Evolutionary conservation across 2,888 invertebrate species (phyloP).

Genomic region (Drosophila nigritarsus): DNA sequence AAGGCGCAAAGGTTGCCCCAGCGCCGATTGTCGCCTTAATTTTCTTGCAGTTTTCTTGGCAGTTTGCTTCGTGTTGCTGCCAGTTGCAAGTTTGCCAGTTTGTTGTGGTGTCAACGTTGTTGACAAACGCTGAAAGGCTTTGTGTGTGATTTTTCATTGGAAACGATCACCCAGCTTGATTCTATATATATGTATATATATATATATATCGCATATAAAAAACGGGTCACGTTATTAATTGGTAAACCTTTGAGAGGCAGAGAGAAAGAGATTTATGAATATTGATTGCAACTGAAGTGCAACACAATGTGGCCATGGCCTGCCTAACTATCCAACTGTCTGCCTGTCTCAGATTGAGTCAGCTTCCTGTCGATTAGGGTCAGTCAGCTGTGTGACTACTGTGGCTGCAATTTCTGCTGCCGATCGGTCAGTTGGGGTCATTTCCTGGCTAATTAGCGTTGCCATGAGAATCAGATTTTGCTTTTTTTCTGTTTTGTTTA

Average conservation of each 20-base stretch:
- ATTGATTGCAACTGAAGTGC: slow-evolving; percentile 78
- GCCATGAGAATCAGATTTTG: slow-evolving; percentile 53
- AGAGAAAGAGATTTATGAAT: slow-evolving; percentile 71
- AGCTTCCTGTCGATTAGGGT: slow-evolving; percentile 80
- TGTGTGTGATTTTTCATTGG: slow-evolving; percentile 79
- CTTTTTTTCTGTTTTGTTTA: slow-evolving; percentile 21
- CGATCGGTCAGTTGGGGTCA: slow-evolving; percentile 81
- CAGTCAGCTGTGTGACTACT: slow-evolving; percentile 67
- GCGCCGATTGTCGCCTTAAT: slow-evolving; percentile 77
- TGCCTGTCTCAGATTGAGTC: slow-evolving; percentile 70
- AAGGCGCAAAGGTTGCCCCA: slow-evolving; percentile 78
- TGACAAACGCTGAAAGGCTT: slow-evolving; percentile 80
- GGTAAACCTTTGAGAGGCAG: slow-evolving; percentile 66
- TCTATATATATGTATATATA: slow-evolving; percentile 38
- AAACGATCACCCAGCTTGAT: slow-evolving; percentile 81
- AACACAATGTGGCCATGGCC: slow-evolving; percentile 56
- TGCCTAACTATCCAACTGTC: slow-evolving; percentile 5
- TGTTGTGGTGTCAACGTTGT: slow-evolving; percentile 65
- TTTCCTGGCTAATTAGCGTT: slow-evolving; percentile 83
- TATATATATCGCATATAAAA: slow-evolving; percentile 33
- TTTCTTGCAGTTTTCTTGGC: slow-evolving; percentile 79
- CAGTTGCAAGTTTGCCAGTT: slow-evolving; percentile 34
- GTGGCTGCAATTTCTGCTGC: slow-evolving; percentile 46
- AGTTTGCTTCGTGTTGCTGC: slow-evolving; percentile 70
- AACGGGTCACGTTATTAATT: slow-evolving; percentile 81